phyloP scores from a whole-genome alignment of 2,797 vertebrate species.

The Poecile montanus region DNA sequence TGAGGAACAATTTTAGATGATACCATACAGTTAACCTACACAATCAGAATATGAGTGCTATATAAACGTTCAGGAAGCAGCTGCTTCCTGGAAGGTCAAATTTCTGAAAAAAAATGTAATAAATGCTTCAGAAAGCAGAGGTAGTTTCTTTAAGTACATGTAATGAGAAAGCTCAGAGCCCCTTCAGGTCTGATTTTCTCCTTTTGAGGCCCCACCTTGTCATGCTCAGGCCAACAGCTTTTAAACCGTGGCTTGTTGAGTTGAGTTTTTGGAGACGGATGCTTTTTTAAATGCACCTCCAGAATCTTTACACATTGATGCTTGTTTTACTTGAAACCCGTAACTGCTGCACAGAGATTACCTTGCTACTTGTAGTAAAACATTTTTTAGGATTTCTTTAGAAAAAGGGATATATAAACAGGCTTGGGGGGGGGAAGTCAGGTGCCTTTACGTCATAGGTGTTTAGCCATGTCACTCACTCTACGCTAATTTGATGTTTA shows the following conservation, averaged over 20 bases:
- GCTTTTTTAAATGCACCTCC: not conserved
- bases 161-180: not conserved
- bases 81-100: accelerated
- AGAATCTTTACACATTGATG: not conserved
- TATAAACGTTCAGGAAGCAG: not conserved
- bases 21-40: not conserved
- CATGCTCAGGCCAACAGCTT: not conserved
- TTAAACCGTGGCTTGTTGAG: not conserved
- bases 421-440: not conserved
- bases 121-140: not conserved
- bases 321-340: not conserved
- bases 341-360: not conserved
- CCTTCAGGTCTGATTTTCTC: not conserved
- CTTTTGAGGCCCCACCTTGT: not conserved
- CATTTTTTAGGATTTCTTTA: not conserved
- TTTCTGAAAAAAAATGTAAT: not conserved
- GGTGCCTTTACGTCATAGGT: too few species aligned
- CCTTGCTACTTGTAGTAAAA: not conserved
- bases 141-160: not conserved
- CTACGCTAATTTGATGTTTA: not conserved
- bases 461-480: not conserved
- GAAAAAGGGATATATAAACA: not conserved
- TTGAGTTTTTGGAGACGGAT: not conserved
- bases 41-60: not conserved
- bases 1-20: not conserved